Evolutionary conservation across 37 sponge, comb jelly and placozoan genomes (phyloP).

Genomic region (Spongia lamella): DNA sequence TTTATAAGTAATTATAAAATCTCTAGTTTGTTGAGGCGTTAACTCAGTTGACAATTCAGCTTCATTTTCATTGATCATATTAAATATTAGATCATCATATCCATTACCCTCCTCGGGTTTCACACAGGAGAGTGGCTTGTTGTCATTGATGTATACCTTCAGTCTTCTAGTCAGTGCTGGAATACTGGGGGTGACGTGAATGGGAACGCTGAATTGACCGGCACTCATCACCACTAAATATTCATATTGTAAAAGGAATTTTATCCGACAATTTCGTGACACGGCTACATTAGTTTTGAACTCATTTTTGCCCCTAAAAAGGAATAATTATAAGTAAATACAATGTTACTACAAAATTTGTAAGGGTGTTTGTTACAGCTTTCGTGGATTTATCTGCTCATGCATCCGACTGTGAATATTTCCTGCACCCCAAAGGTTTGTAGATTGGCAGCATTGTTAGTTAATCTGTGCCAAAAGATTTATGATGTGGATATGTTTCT

Average conservation of each 20-base stretch:
- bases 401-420: no score
- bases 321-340: neutral
- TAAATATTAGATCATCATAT: constrained; percentile 13
- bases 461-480: no score
- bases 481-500: no score
- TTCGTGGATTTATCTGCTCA: no score
- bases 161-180: constrained; percentile 26
- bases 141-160: constrained; percentile 8
- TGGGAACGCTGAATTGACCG: constrained; percentile 22
- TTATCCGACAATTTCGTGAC: constrained; percentile 14
- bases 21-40: neutral
- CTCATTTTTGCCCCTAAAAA: constrained; percentile 4
- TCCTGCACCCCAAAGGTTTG: no score
- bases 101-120: constrained; percentile 5
- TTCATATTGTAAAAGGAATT: constrained; percentile 16
- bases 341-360: neutral
- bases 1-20: constrained; percentile 24
- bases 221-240: neutral
- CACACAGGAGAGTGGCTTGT: constrained; percentile 1
- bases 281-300: constrained; percentile 23
- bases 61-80: neutral
- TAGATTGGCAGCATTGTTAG: no score
- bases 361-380: no score
- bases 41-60: neutral
- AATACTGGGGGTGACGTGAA: constrained; percentile 4